These are phyloP conservation scores for Dasyprocta punctata DNA, from an alignment of 2,113 vertebrate species.

Conservation along the genomic window DNA sequence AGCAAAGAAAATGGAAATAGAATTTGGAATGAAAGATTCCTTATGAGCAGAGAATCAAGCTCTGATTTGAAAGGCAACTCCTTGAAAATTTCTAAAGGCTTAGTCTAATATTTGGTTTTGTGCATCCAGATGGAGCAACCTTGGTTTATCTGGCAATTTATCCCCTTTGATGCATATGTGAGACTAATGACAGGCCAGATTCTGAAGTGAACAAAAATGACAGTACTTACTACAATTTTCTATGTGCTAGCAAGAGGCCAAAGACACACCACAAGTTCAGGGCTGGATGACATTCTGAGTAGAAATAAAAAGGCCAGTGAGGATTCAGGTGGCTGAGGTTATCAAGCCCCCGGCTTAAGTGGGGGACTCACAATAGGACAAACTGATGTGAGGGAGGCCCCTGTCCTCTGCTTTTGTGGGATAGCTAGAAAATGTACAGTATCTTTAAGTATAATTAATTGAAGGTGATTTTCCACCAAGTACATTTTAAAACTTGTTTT, in stretches of 20 bases:
- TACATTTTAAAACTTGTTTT: conserved; percentile 58
- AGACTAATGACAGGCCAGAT: conserved; percentile 41
- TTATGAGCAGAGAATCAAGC: conserved; percentile 4
- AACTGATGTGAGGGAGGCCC: background rate
- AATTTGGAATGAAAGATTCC: background rate
- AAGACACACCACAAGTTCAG: background rate
- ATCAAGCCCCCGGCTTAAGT: background rate
- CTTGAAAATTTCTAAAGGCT: background rate
- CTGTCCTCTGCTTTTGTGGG: background rate
- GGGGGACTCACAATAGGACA: background rate
- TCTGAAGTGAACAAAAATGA: conserved; percentile 43
- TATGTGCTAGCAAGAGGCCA: background rate
- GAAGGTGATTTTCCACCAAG: conserved; percentile 49
- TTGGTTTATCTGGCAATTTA: background rate
- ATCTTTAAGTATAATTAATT: conserved; percentile 18
- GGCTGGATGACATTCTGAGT: background rate
- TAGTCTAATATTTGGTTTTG: background rate
- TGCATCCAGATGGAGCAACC: background rate
- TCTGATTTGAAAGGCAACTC: background rate
- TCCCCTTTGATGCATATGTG: background rate
- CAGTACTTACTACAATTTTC: conserved; percentile 48
- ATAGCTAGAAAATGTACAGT: background rate
- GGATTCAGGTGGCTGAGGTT: background rate
- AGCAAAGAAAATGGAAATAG: conserved; percentile 10
- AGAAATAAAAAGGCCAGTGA: background rate